A percentile compares a stretch with the other conserved stretches of the same genome.
These are phyloP conservation scores for Polia nebulosa DNA, from an alignment of 2,888 invertebrate genomes.

Conservation along the genomic window DNA sequence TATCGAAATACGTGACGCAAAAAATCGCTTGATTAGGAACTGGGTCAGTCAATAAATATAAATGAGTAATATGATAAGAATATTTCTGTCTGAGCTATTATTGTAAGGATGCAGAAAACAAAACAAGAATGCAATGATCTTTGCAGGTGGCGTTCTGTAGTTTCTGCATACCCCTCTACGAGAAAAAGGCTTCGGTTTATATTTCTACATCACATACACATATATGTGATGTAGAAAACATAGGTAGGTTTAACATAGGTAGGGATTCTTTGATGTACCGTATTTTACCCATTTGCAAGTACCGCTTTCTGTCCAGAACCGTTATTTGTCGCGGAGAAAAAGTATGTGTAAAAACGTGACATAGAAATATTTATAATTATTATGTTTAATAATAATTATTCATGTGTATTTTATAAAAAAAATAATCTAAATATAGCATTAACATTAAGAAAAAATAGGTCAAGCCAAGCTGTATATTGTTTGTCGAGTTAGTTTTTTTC, in stretches of 20 bases:
- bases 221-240: neutral
- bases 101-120: neutral
- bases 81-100: neutral
- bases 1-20: slow-evolving; percentile 26
- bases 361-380: neutral
- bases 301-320: slow-evolving; percentile 13
- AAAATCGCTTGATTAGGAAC: slow-evolving; percentile 36
- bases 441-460: neutral
- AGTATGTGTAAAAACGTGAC: slow-evolving; percentile 4
- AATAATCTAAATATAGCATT: too few species aligned
- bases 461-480: neutral
- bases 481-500: neutral
- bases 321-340: slow-evolving; percentile 7
- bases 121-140: too few species aligned
- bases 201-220: too few species aligned
- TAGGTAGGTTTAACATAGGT: too few species aligned
- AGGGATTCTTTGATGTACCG: neutral
- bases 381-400: too few species aligned
- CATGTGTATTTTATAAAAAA: too few species aligned
- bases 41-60: slow-evolving; percentile 28
- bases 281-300: neutral
- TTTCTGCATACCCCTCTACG: too few species aligned
- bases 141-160: too few species aligned
- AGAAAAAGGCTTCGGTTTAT: too few species aligned
- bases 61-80: neutral